phyloP scores from a whole-genome alignment of 1,140 invertebrate genomes.

The Zaprionus nigranus region DNA sequence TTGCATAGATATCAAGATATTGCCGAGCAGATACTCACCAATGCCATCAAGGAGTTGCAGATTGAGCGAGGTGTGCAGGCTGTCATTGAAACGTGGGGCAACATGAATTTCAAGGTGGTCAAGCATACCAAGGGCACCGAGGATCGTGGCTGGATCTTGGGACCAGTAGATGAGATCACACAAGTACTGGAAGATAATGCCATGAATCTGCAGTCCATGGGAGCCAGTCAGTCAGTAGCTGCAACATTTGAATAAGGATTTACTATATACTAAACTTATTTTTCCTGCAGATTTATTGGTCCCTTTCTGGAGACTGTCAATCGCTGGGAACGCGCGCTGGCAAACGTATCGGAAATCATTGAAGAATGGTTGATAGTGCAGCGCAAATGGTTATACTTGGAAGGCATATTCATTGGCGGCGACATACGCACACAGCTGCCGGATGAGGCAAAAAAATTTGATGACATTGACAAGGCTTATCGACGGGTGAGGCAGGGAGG shows the following conservation, averaged over 20 bases:
- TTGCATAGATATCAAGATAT: constrained; percentile 93
- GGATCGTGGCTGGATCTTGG: constrained; percentile 89
- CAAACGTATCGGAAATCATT: constrained; percentile 92
- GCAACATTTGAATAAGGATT: not conserved
- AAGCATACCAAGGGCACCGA: constrained; percentile 87
- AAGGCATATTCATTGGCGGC: constrained; percentile 95
- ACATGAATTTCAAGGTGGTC: constrained; percentile 89
- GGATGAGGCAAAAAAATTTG: constrained; percentile 95
- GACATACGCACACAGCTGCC: constrained; percentile 94
- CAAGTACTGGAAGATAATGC: constrained; percentile 94
- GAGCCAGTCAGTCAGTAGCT: constrained; percentile 89
- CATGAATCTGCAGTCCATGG: constrained; percentile 96
- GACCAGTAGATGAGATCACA: constrained; percentile 92
- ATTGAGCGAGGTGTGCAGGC: constrained; percentile 94
- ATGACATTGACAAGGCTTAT: constrained; percentile 93
- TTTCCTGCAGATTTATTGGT: constrained; percentile 90
- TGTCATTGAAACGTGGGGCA: constrained; percentile 90
- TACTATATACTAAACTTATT: not conserved
- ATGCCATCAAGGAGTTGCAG: constrained; percentile 93
- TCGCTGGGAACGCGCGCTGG: constrained; percentile 92
- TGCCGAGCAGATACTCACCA: constrained; percentile 92
- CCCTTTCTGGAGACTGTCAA: constrained; percentile 92
- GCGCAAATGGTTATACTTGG: constrained; percentile 95
- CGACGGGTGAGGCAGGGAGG: constrained; percentile 86
- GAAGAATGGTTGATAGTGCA: constrained; percentile 94